These are phyloP conservation scores for Rhingia campestris DNA, from an alignment of 2,888 invertebrate species.

Conservation along the genomic window DNA sequence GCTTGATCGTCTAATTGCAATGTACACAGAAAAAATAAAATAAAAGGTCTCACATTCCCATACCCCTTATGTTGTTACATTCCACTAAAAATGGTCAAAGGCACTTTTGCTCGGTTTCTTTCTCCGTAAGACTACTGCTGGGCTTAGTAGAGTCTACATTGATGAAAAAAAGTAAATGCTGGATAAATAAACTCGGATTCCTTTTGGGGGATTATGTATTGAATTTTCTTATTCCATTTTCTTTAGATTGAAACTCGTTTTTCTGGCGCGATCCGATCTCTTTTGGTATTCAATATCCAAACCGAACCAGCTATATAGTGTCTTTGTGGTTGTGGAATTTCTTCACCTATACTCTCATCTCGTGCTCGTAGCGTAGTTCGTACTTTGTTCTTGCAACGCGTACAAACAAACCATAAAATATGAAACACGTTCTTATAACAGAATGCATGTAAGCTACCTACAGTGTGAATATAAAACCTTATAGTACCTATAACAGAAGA, in stretches of 20 bases:
- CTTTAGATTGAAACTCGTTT: slow-evolving; percentile 51
- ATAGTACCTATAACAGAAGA: neutral
- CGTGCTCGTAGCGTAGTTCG: neutral
- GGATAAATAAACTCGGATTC: slow-evolving; percentile 62
- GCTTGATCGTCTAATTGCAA: slow-evolving; percentile 4
- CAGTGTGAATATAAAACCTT: neutral
- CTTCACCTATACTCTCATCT: neutral
- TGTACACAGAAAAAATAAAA: neutral
- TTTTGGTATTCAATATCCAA: slow-evolving; percentile 51
- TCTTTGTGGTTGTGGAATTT: slow-evolving; percentile 9
- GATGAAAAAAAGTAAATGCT: slow-evolving; percentile 16
- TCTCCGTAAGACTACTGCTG: slow-evolving; percentile 13
- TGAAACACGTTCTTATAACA: slow-evolving; percentile 55
- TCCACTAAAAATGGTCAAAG: slow-evolving; percentile 47
- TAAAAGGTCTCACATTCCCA: neutral
- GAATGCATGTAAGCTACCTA: neutral
- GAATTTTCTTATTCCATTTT: slow-evolving; percentile 34
- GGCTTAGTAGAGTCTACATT: slow-evolving; percentile 14
- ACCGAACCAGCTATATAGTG: slow-evolving; percentile 36
- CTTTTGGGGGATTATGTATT: slow-evolving; percentile 53
- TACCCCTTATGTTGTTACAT: slow-evolving; percentile 16
- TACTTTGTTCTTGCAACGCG: slow-evolving; percentile 22
- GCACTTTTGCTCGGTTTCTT: slow-evolving; percentile 5
- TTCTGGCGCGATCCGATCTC: slow-evolving; percentile 49
- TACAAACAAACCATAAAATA: slow-evolving; percentile 29